These are phyloP conservation scores for Istiophorus platypterus DNA, from an alignment of 2,113 vertebrate genomes.

Conservation along the genomic window DNA sequence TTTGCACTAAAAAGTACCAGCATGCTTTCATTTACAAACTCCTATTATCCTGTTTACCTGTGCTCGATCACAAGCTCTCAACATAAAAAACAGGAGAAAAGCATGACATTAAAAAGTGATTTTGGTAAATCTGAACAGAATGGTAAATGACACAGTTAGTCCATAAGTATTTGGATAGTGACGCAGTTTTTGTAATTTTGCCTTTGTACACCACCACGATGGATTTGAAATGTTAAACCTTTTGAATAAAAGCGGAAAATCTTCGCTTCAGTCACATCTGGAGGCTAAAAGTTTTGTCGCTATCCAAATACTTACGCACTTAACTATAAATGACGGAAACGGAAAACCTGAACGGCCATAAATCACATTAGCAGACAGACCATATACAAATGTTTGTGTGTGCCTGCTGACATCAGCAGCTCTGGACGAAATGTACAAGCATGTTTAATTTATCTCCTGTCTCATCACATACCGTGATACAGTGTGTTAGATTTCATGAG, in stretches of 20 bases:
- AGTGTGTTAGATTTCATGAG: slow-evolving; percentile 26
- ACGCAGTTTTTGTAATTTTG: too few relatives aligned
- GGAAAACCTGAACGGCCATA: slow-evolving; percentile 58
- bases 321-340: slow-evolving; percentile 51
- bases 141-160: slow-evolving; percentile 17
- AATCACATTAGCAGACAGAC: slow-evolving; percentile 64
- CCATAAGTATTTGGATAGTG: too few relatives aligned
- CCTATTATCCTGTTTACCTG: background rate
- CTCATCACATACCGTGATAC: slow-evolving; percentile 3
- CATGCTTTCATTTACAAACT: background rate
- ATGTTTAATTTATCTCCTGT: slow-evolving; percentile 65
- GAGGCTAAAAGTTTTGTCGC: too few relatives aligned
- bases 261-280: too few relatives aligned
- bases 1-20: slow-evolving; percentile 2
- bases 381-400: slow-evolving; percentile 70
- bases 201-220: too few relatives aligned
- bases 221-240: too few relatives aligned
- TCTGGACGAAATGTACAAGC: slow-evolving; percentile 51
- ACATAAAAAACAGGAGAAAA: background rate
- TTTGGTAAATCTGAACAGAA: slow-evolving; percentile 27
- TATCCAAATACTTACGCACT: too few relatives aligned
- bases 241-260: too few relatives aligned
- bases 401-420: slow-evolving; percentile 70
- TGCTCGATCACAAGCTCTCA: slow-evolving; percentile 1
- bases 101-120: background rate